These are phyloP conservation scores for Cantharis nigra DNA, from an alignment of 2,888 invertebrate genomes.

Conservation along the genomic window DNA sequence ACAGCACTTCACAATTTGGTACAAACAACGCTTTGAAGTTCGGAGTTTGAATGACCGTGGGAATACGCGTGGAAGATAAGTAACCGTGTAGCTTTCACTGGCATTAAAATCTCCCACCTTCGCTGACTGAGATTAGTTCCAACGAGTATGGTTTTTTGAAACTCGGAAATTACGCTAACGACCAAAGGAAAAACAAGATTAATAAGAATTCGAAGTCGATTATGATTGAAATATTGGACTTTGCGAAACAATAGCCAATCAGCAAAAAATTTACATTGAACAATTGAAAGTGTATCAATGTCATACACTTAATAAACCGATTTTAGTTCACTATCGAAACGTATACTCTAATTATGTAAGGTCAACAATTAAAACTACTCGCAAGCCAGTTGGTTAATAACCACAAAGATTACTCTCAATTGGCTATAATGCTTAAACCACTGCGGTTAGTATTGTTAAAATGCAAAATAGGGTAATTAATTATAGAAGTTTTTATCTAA, in stretches of 20 bases:
- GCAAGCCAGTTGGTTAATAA: background rate
- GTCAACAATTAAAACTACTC: background rate
- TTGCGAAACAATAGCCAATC: background rate
- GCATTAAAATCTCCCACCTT: conserved; percentile 42
- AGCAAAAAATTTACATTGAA: background rate
- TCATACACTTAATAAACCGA: background rate
- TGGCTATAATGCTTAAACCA: background rate
- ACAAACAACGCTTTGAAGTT: background rate
- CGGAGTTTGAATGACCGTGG: conserved; percentile 15
- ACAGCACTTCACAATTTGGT: background rate
- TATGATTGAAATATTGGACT: background rate
- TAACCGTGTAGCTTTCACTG: conserved; percentile 36
- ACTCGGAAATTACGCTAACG: background rate
- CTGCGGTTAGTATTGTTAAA: background rate
- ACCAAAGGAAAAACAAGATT: background rate
- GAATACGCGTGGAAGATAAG: conserved; percentile 17
- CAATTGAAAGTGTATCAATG: background rate
- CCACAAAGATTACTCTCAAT: background rate
- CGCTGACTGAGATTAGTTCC: background rate
- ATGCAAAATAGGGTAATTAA: background rate
- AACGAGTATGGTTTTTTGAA: background rate
- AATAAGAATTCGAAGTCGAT: background rate
- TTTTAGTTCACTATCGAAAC: background rate
- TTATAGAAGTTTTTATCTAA: background rate
- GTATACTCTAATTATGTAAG: background rate